Evolutionary conservation across 2,888 invertebrate species (phyloP).

Genomic region (Hydrotaea diabolus): DNA sequence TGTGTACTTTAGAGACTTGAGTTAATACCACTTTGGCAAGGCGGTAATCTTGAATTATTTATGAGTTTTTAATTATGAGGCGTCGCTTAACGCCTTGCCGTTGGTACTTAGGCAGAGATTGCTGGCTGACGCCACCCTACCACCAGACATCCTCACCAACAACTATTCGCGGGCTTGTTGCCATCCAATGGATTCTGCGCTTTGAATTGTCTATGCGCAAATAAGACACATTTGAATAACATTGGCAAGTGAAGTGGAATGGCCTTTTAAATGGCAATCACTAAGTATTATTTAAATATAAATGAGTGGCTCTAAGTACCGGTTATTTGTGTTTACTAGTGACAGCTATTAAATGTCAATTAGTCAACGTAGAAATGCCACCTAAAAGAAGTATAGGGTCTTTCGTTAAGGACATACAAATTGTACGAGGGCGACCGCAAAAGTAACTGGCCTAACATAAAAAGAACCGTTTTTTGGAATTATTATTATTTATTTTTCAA

Average conservation of each 20-base stretch:
- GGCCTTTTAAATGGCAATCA: neutral
- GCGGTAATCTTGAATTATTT: conserved; percentile 59
- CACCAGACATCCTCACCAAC: neutral
- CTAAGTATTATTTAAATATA: neutral
- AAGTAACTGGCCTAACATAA: too few relatives aligned
- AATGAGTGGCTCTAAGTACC: neutral
- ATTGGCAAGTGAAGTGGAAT: neutral
- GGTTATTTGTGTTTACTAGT: neutral
- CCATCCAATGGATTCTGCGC: neutral
- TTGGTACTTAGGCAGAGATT: neutral
- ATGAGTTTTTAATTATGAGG: conserved; percentile 68
- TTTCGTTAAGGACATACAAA: too few relatives aligned
- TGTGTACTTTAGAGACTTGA: neutral
- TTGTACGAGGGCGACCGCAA: too few relatives aligned
- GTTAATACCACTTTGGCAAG: conserved; percentile 11
- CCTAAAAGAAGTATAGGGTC: too few relatives aligned
- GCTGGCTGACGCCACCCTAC: neutral
- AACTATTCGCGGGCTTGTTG: neutral
- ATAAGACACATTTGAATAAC: neutral
- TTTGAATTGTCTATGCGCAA: neutral
- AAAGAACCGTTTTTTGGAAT: too few relatives aligned
- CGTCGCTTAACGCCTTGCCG: conserved; percentile 54
- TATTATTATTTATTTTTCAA: too few relatives aligned
- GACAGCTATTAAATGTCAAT: neutral
- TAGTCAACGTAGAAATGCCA: too few relatives aligned